Percentiles rank a stretch among this genome's conserved stretches.
Evolutionary conservation across 1,140 invertebrate genomes (phyloP).

Genomic region (Mercenaria mercenaria): DNA sequence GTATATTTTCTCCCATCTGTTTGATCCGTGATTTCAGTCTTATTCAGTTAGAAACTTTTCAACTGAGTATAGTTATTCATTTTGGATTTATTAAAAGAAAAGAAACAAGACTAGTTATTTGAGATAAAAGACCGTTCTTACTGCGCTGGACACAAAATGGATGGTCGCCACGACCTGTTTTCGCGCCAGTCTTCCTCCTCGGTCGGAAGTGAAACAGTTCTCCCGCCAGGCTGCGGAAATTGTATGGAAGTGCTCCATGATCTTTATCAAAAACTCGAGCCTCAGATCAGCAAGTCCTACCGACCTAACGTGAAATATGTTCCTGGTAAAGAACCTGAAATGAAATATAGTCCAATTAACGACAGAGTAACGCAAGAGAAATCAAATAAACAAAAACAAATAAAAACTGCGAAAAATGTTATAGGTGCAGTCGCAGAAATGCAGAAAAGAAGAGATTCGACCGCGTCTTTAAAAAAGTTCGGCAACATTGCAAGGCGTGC

Average conservation of each 20-base stretch:
- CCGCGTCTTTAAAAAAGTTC: neutral
- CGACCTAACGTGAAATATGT: constrained; percentile 38
- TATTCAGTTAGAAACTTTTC: too few relatives aligned
- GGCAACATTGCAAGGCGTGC: neutral
- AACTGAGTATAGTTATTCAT: too few relatives aligned
- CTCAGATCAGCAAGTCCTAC: constrained; percentile 57
- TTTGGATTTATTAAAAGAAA: too few relatives aligned
- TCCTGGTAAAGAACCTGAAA: neutral
- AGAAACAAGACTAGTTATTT: too few relatives aligned
- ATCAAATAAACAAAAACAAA: constrained; percentile 29
- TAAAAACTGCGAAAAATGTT: constrained; percentile 30
- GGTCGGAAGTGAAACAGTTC: neutral
- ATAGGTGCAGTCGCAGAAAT: constrained; percentile 30
- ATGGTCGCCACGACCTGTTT: constrained; percentile 17
- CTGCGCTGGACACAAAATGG: neutral
- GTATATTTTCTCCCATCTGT: too few relatives aligned
- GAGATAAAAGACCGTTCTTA: too few relatives aligned
- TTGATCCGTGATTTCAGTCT: too few relatives aligned
- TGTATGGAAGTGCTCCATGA: constrained; percentile 10
- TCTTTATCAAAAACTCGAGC: constrained; percentile 50
- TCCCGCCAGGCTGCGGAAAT: neutral
- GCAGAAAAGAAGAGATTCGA: constrained; percentile 21
- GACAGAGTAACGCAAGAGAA: neutral
- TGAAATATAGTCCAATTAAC: neutral
- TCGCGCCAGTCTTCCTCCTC: constrained; percentile 25